Conservation (phyloP, 2,797 vertebrate genomes). For the Choloepus didactylus region DNA sequence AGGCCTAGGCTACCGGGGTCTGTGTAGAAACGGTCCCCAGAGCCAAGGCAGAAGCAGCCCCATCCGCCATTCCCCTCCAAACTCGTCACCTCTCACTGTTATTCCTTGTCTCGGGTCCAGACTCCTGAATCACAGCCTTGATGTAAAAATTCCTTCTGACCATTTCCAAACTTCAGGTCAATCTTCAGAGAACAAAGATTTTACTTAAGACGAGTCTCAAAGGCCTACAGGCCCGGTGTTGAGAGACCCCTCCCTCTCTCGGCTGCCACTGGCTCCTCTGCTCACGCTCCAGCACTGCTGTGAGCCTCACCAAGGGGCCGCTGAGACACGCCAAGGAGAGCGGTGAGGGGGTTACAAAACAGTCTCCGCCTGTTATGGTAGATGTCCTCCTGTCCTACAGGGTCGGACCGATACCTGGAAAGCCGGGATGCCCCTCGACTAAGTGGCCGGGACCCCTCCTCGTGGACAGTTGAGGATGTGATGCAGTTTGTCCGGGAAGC, state of each 20-base stretch:
- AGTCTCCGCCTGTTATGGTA: not conserved
- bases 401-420: constrained; percentile 90
- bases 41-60: constrained; percentile 23
- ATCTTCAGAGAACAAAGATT: constrained; percentile 36
- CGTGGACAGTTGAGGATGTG: constrained; percentile 97
- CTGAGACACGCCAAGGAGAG: not conserved
- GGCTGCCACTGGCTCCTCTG: not conserved
- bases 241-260: not conserved
- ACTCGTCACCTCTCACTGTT: not conserved
- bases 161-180: constrained; percentile 19
- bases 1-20: not conserved
- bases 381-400: constrained; percentile 82
- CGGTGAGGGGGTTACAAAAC: not conserved
- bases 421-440: constrained; percentile 88
- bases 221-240: not conserved
- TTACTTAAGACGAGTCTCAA: not conserved
- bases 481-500: constrained; percentile 97
- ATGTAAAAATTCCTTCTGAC: constrained; percentile 18
- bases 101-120: not conserved
- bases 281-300: not conserved
- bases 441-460: constrained; percentile 92
- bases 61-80: not conserved
- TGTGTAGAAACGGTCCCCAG: constrained; percentile 46
- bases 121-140: not conserved
- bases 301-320: not conserved